phyloP scores from a whole-genome alignment of 2,888 invertebrate species.

The Leucozona laternaria region DNA sequence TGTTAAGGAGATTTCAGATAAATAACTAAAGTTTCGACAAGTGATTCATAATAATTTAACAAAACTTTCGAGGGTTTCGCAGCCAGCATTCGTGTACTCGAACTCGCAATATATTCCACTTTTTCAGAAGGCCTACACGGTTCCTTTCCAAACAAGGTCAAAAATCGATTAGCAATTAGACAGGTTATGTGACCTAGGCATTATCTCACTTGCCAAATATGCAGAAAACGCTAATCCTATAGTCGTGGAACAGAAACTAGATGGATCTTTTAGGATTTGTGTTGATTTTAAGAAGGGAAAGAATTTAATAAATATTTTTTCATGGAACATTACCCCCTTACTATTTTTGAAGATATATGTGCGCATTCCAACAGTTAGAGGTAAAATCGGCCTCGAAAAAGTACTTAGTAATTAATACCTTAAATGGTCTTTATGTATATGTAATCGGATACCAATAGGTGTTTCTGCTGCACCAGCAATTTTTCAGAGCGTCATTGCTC shows the following conservation, averaged over 20 bases:
- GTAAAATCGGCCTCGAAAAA: constrained; percentile 10
- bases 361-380: constrained; percentile 22
- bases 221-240: constrained; percentile 26
- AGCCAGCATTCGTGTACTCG: neutral
- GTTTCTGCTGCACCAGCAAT: no score
- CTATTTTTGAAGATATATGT: neutral
- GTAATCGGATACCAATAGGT: no score
- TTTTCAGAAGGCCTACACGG: constrained; percentile 23
- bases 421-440: neutral
- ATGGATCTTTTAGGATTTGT: constrained; percentile 29
- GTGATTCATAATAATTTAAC: no score
- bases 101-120: constrained; percentile 24
- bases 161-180: constrained; percentile 23
- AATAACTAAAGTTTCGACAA: no score
- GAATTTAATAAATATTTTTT: constrained; percentile 24
- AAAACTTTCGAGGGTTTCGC: no score
- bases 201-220: constrained; percentile 30
- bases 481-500: no score
- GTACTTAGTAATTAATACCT: constrained; percentile 18
- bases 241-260: constrained; percentile 21
- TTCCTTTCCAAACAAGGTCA: constrained; percentile 21
- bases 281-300: constrained; percentile 7
- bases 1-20: no score
- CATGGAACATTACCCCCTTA: constrained; percentile 42
- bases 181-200: constrained; percentile 6